Evolutionary conservation across 2,113 vertebrate species (phyloP), one percentile per base, ranked within the genome.

Genomic region (Peucedramus taeniatus): DNA sequence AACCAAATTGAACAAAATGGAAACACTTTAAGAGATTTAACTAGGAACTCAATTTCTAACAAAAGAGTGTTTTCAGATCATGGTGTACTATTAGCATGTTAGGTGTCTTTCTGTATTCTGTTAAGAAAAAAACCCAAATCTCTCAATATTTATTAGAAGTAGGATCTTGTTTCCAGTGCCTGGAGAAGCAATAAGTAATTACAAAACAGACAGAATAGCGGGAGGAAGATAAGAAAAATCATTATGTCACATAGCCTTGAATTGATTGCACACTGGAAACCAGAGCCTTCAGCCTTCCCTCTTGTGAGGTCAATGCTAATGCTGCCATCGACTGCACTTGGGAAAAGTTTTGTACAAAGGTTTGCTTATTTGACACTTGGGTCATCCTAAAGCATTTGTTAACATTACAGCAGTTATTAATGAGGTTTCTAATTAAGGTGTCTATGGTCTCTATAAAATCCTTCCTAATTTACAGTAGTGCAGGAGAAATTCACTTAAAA

Each of bases 191-290:
- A 59, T 3, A 92, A 35, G 68, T 44, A 95, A 96, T 94, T 90
- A 80, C 42, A 77, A 92, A 85, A 70, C 82, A 79, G 80, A 81
- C 61, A 94, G 92, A 88, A 83, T 19, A 93, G 75, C 60, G 78
- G 76, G 47, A 78, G 60, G 56, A 96, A 95, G 92, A 81, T 90
- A 89, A 93, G 78, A 77, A 93, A 93, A 95, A 92, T 93, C 82
- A 74, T 86, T 93, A 63, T 88, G 82, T 56, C 71, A 81, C 85
- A 74, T 33, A 83, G 42, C 60, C 64, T 92, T 86, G 76, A 90
- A 56, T 78, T 90, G 92, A 59, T 30, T 85, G 87, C 59, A 83
- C 15, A 49, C 18, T 23, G 63, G 72, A 77, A 77, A 77, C 85
- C 33, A 3, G 30, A 37, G 51, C 3, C 2, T 37, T n/a, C 49